phyloP scores from a whole-genome alignment of 2,888 invertebrate genomes.

The Sympetrum striolatum region DNA sequence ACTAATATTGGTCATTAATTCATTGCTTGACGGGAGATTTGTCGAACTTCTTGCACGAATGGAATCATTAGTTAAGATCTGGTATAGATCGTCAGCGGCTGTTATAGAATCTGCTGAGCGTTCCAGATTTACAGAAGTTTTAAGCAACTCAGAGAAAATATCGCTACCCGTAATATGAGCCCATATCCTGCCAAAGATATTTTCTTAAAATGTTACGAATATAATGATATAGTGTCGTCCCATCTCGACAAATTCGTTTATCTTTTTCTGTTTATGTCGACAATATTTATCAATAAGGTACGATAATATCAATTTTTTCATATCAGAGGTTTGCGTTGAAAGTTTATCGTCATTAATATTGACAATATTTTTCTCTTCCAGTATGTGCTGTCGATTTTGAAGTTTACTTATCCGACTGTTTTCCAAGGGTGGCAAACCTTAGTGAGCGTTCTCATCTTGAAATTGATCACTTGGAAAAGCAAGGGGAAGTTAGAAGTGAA shows the following conservation, averaged over 20 bases:
- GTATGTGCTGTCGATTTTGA: slow-evolving; percentile 54
- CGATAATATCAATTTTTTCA: not conserved
- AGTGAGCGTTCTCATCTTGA: slow-evolving; percentile 52
- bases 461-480: slow-evolving; percentile 49
- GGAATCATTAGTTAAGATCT: too few relatives aligned
- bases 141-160: not conserved
- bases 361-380: slow-evolving; percentile 46
- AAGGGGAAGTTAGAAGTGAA: slow-evolving; percentile 49
- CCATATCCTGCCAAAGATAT: not conserved
- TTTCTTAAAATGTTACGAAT: not conserved
- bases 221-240: not conserved
- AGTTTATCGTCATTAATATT: not conserved
- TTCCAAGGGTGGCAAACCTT: slow-evolving; percentile 56
- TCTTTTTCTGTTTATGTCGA: slow-evolving; percentile 4
- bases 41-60: too few relatives aligned
- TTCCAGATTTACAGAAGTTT: not conserved
- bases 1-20: too few relatives aligned
- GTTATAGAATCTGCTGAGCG: too few relatives aligned
- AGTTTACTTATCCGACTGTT: slow-evolving; percentile 55
- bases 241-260: slow-evolving; percentile 11
- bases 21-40: too few relatives aligned
- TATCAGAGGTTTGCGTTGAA: not conserved
- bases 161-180: too few relatives aligned
- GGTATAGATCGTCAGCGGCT: too few relatives aligned
- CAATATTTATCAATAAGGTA: slow-evolving; percentile 42